These are phyloP conservation scores for Volucella bombylans DNA, from an alignment of 2,888 invertebrate species.

Conservation along the genomic window DNA sequence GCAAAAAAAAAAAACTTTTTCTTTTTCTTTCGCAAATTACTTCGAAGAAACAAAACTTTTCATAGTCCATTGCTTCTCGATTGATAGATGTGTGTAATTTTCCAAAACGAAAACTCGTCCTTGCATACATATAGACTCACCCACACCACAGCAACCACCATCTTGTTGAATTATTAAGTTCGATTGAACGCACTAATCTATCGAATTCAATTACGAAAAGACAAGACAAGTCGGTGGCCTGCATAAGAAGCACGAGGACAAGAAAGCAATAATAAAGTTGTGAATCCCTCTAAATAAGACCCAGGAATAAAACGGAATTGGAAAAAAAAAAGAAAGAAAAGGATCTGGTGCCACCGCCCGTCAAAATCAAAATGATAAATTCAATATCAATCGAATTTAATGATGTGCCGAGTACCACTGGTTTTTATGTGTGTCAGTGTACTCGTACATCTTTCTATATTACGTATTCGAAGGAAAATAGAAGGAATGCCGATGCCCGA, in stretches of 20 bases:
- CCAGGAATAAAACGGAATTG: neutral
- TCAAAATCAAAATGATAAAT: constrained; percentile 64
- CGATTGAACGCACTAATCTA: constrained; percentile 48
- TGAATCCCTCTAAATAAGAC: constrained; percentile 42
- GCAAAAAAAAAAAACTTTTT: neutral
- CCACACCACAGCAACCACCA: neutral
- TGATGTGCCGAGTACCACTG: constrained; percentile 48
- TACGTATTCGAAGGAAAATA: constrained; percentile 31
- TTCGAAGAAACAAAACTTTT: constrained; percentile 74
- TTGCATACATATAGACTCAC: neutral
- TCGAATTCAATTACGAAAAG: constrained; percentile 19
- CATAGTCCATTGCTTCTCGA: constrained; percentile 82
- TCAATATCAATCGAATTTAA: constrained; percentile 71
- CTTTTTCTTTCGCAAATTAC: constrained; percentile 35
- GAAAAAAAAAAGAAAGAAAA: constrained; percentile 6
- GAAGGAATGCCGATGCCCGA: neutral
- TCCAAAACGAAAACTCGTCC: constrained; percentile 29
- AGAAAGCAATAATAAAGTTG: constrained; percentile 19
- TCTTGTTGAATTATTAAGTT: constrained; percentile 56
- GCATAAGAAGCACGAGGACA: neutral
- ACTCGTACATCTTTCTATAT: neutral
- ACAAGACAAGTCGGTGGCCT: neutral
- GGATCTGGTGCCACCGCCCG: constrained; percentile 1
- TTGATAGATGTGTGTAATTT: constrained; percentile 81
- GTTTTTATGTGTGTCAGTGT: constrained; percentile 8